Conservation (phyloP, 2,888 invertebrate species). For the Pseudoips prasinana region DNA sequence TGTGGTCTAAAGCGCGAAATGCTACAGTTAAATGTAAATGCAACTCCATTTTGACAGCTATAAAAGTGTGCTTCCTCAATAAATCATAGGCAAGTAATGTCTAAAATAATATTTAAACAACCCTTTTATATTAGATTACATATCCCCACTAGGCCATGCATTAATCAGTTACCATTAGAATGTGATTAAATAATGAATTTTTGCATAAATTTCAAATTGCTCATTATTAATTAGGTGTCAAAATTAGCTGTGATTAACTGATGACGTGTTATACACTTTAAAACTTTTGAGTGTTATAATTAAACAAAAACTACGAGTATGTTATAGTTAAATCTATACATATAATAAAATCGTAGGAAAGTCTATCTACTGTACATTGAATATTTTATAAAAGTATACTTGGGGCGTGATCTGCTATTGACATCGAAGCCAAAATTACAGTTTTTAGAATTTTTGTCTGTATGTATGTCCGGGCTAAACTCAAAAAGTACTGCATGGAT, state of each 20-base stretch:
- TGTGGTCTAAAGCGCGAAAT: constrained; percentile 52
- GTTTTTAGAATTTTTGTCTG: no score
- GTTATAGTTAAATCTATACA: no score
- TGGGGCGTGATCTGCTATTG: no score
- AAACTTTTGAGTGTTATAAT: no score
- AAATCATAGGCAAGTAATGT: constrained; percentile 6
- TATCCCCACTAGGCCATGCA: constrained; percentile 4
- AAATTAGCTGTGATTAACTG: background rate
- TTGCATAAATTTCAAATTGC: constrained; percentile 1
- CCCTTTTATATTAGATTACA: constrained; percentile 10
- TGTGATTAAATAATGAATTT: constrained; percentile 4
- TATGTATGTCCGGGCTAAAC: no score
- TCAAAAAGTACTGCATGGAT: no score
- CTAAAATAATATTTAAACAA: constrained; percentile 1
- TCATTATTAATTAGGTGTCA: constrained; percentile 7
- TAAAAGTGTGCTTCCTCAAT: constrained; percentile 3
- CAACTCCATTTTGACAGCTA: constrained; percentile 44
- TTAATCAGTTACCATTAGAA: background rate
- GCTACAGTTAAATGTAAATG: constrained; percentile 56
- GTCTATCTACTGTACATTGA: no score
- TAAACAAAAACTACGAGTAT: no score
- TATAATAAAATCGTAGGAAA: no score
- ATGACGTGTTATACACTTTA: background rate
- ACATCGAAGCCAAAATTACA: no score
- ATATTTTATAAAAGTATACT: no score